Evolutionary conservation across 2,888 invertebrate genomes (phyloP), one percentile per base, ranked within the genome.

Genomic region (Spicauda simplicius): DNA sequence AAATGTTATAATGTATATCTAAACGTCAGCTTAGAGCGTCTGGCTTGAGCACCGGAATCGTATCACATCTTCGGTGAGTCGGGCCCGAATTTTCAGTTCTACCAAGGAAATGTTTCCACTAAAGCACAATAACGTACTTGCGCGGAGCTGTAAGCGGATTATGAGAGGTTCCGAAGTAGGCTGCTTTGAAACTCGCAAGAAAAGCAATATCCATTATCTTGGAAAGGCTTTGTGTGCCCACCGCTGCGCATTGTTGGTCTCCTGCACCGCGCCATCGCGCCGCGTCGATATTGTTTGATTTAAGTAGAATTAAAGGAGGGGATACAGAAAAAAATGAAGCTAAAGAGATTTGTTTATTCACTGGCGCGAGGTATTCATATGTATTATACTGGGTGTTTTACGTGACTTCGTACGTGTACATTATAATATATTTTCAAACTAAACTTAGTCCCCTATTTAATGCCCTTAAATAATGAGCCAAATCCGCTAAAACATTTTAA

Each of bases 191-290:
- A 88, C 90, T 90, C 83, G 83, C 90, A 90, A 91, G 90, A 89
- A 91, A 91, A 90, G 90, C 91, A 91, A 92, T 91, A 91, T 91
- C 91, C 90, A 91, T 91, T 91, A 91, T 91, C 88, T 89, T 84
- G 87, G 83, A 80, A 76, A 80, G 82, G 85, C 87, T 88, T 89
- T 90, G 86, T 88, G 85, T 81, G 83, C 76, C 77, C 83, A 80
- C 81, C 80, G 83, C 80, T 74, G 81, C 76, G 84, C 86, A 86
- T 87, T 88, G 86, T 88, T 80, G 82, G 81, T 74, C 80, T 82
- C 79, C 77, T 82, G 64, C 68, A 68, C 52, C 37, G 62, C 50
- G 55, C 50, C 55, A 48, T 56, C 48, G 41, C 50, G 50, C 16
- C 48, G 48, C 48, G 12, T 50, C 50, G n/a, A 50, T 18, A 50